These are phyloP conservation scores for Maniola jurtina DNA, from an alignment of 1,140 invertebrate species.

Conservation along the genomic window DNA sequence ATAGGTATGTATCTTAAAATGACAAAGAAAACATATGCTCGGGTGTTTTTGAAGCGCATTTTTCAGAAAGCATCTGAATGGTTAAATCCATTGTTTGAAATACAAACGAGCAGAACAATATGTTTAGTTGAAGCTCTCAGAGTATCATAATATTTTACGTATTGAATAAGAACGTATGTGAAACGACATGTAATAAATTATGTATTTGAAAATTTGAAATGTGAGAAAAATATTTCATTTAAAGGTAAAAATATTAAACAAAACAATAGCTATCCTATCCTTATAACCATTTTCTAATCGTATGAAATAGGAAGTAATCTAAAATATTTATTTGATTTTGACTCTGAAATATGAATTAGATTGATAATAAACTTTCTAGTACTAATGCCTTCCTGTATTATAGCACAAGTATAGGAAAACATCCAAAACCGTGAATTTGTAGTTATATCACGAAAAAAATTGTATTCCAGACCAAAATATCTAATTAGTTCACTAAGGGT, in stretches of 20 bases:
- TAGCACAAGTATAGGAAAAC: too few relatives aligned
- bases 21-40: conserved; percentile 1
- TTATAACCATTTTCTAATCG: not conserved
- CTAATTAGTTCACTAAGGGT: too few relatives aligned
- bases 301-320: too few relatives aligned
- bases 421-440: too few relatives aligned
- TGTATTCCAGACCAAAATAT: too few relatives aligned
- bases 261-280: not conserved
- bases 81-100: conserved; percentile 7
- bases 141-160: conserved; percentile 7
- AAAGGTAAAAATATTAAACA: not conserved
- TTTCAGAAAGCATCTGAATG: conserved; percentile 8
- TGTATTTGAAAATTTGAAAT: conserved; percentile 8
- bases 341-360: too few relatives aligned
- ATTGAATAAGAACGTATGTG: conserved; percentile 4
- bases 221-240: conserved; percentile 6
- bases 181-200: conserved; percentile 7
- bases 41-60: not conserved
- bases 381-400: too few relatives aligned
- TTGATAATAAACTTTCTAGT: too few relatives aligned
- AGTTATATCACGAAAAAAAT: too few relatives aligned
- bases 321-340: too few relatives aligned
- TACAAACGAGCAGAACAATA: conserved; percentile 11
- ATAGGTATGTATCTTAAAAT: conserved; percentile 1
- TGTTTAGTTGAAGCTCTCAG: conserved; percentile 7